Percentiles rank a stretch among this genome's conserved stretches.
These are phyloP conservation scores for Micropoecilia bifurca DNA, from an alignment of 2,797 vertebrate genomes.

Conservation along the genomic window DNA sequence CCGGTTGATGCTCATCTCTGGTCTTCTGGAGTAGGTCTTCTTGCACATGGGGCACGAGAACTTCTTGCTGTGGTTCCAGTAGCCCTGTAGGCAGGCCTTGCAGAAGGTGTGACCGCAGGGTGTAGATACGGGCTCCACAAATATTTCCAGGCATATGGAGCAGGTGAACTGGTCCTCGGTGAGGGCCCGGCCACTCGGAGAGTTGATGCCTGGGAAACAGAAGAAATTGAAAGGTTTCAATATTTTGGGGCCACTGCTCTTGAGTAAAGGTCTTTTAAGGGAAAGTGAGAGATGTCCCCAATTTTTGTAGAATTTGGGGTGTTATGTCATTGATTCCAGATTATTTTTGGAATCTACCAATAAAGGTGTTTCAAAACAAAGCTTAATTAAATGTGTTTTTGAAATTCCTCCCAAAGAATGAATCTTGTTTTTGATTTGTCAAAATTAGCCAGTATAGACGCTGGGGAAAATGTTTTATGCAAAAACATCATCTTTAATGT, in stretches of 20 bases:
- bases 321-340: not conserved
- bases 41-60: constrained; percentile 85
- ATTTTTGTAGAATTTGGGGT: no score
- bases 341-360: not conserved
- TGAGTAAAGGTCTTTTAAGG: not conserved
- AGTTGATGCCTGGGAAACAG: constrained; percentile 49
- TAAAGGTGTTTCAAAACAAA: not conserved
- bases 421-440: not conserved
- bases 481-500: not conserved
- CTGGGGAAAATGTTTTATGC: not conserved
- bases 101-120: constrained; percentile 87
- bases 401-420: not conserved
- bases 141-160: constrained; percentile 86
- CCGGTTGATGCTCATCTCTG: constrained; percentile 84
- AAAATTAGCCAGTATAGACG: not conserved
- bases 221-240: not conserved
- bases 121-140: constrained; percentile 84
- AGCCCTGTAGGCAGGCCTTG: constrained; percentile 84
- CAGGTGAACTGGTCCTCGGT: constrained; percentile 85
- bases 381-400: not conserved
- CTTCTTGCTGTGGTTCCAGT: constrained; percentile 85
- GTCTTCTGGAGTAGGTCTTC: constrained; percentile 76
- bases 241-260: no score
- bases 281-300: not conserved
- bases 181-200: constrained; percentile 61